These are phyloP conservation scores for Diglossa cyanea DNA, from an alignment of 2,797 vertebrate species.

Conservation along the genomic window DNA sequence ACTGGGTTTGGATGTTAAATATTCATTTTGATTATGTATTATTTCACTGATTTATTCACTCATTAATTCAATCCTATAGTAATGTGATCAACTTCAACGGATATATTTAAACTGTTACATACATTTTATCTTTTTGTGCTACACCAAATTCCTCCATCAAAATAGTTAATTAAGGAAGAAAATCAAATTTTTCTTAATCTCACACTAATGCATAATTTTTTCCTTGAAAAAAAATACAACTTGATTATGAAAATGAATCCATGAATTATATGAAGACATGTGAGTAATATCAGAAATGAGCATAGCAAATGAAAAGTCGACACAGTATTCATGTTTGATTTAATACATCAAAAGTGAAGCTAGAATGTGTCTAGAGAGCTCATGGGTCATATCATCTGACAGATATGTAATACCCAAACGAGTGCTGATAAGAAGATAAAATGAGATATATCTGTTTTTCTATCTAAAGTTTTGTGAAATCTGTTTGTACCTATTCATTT, in stretches of 20 bases:
- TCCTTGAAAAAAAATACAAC: conserved; percentile 23
- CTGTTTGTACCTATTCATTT: background rate
- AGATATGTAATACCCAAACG: background rate
- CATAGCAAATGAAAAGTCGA: conserved; percentile 33
- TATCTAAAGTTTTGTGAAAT: background rate
- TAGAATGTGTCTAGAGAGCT: background rate
- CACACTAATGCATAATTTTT: conserved; percentile 31
- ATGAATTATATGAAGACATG: conserved; percentile 40
- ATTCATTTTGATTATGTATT: conserved; percentile 64
- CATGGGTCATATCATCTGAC: background rate
- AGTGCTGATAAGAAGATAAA: background rate
- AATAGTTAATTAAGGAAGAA: conserved; percentile 65
- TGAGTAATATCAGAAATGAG: conserved; percentile 23
- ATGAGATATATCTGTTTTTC: background rate
- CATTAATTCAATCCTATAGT: conserved; percentile 59
- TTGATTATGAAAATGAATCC: conserved; percentile 54
- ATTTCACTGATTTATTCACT: conserved; percentile 61
- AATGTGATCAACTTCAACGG: conserved; percentile 50
- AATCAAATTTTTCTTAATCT: conserved; percentile 54
- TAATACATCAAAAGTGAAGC: conserved; percentile 31
- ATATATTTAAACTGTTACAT: conserved; percentile 53
- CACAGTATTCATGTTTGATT: conserved; percentile 36
- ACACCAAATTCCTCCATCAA: conserved; percentile 45
- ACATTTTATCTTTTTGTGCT: conserved; percentile 48
- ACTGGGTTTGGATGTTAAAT: conserved; percentile 37